Base-by-base conservation (phyloP, 1,140 invertebrate species). In the Zaprionus vittiger region DNA sequence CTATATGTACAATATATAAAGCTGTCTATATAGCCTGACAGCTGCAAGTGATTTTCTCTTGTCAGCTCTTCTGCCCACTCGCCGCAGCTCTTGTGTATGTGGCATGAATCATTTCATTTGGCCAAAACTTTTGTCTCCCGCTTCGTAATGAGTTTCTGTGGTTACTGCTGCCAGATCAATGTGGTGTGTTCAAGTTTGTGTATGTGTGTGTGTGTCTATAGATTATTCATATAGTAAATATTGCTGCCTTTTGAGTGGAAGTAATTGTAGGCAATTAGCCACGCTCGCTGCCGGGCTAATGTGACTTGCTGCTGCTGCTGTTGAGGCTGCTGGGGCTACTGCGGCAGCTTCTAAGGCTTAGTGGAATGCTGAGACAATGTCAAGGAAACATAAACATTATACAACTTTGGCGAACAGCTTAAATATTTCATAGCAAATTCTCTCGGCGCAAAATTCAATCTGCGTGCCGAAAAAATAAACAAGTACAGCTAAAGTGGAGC, bases 71-170 rank as follows among this genome's bases (percentile, higher is more conserved):
- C 64, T 60, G 37, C 71, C 64, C 64, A 73, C 63, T 59, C 57
- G 37, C 17, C 49, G 37, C n/a, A 22, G 49, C n/a, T 49, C 61
- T 63, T 63, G 61, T 57, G 61, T 52, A 49, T 74, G 54, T 24
- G 6, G 6, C 6, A 47, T 47, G 41, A 47, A 47, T 47, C 47
- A 83, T 87, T 80, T 86, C 80, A 87, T 86, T 62, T 73, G 73
- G 69, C 66, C 76, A 72, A 71, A 87, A 87, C 47, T 71, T 83
- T 87, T 86, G 79, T 86, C 80, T 85, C 82, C 78, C 79, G 69
- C 57, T 84, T 86, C 62, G 84, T 87, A 87, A 87, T 90, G 84
- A 79, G 87, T 81, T 87, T 87, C 59, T 87, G 84, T 79, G 84
- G 84, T 84, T 82, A 66, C 63, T 47, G 75, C 60, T 68, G 62